phyloP scores from a whole-genome alignment of 2,797 vertebrate genomes.

The Arnoldichthys spilopterus region DNA sequence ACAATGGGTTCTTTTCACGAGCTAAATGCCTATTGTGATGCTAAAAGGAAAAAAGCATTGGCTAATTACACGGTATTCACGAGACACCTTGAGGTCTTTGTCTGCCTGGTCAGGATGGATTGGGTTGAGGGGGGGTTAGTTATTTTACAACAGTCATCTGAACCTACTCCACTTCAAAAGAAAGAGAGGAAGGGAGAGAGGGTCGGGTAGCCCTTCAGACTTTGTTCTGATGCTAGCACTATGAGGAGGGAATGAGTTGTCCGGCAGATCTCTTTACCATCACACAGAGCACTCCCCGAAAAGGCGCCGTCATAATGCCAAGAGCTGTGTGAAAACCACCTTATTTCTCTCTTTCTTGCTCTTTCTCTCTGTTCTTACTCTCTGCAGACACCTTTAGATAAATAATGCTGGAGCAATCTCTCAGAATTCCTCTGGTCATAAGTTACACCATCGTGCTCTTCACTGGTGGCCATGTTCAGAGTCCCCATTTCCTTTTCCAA shows the following conservation, averaged over 20 bases:
- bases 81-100: conserved; percentile 71
- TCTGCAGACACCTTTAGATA: conserved; percentile 73
- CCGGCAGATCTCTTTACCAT: background rate
- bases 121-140: conserved; percentile 48
- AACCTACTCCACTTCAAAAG: conserved; percentile 56
- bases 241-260: conserved; percentile 21
- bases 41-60: conserved; percentile 63
- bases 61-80: conserved; percentile 71
- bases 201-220: conserved; percentile 60
- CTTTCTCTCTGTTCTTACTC: conserved; percentile 39
- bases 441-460: conserved; percentile 69
- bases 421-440: conserved; percentile 74
- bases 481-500: conserved; percentile 67
- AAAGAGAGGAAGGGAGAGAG: conserved; percentile 9
- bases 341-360: background rate
- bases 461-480: conserved; percentile 70
- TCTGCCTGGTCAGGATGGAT: conserved; percentile 58
- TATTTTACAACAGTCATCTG: conserved; percentile 60
- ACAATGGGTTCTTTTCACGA: conserved; percentile 70
- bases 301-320: conserved; percentile 49
- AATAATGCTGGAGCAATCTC: conserved; percentile 72
- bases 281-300: background rate
- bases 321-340: conserved; percentile 11
- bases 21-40: conserved; percentile 69
- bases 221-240: conserved; percentile 23